Conservation (phyloP, 2,888 invertebrate genomes). For the Notodonta dromedarius region DNA sequence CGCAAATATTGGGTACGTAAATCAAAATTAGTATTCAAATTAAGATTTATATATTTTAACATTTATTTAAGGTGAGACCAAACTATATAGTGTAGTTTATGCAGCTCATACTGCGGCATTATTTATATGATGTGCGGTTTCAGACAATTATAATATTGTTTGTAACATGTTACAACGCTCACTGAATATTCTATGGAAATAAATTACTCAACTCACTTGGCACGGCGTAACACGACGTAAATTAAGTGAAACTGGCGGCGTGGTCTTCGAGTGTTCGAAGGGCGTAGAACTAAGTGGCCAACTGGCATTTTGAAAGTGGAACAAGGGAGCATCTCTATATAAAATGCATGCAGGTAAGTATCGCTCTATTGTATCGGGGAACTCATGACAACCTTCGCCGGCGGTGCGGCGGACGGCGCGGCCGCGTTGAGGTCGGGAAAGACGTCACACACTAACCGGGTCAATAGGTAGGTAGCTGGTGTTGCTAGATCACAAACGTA, state of each 20-base stretch:
- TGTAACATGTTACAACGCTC: too few species aligned
- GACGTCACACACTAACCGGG: conserved; percentile 72
- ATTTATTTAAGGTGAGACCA: too few species aligned
- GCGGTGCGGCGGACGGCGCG: conserved; percentile 39
- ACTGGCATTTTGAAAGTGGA: conserved; percentile 7
- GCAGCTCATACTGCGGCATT: too few species aligned
- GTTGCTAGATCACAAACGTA: conserved; percentile 26
- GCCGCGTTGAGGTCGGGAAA: conserved; percentile 57
- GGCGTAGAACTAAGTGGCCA: not conserved
- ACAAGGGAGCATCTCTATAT: conserved; percentile 1
- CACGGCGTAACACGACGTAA: not conserved
- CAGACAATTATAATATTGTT: too few species aligned
- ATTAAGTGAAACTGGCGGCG: not conserved
- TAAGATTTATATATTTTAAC: too few species aligned
- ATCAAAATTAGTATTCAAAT: too few species aligned
- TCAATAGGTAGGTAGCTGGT: conserved; percentile 51
- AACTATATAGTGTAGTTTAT: too few species aligned
- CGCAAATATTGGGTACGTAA: too few species aligned
- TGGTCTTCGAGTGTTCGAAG: too few species aligned
- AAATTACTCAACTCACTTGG: not conserved
- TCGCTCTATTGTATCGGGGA: conserved; percentile 44
- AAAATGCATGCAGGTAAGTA: conserved; percentile 6
- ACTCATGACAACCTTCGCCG: conserved; percentile 58
- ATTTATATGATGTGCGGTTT: too few species aligned
- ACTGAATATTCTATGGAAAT: not conserved